Percentiles rank a stretch among this genome's conserved stretches.
Conservation (phyloP, 2,888 invertebrate species). For the Pyralis farinalis region DNA sequence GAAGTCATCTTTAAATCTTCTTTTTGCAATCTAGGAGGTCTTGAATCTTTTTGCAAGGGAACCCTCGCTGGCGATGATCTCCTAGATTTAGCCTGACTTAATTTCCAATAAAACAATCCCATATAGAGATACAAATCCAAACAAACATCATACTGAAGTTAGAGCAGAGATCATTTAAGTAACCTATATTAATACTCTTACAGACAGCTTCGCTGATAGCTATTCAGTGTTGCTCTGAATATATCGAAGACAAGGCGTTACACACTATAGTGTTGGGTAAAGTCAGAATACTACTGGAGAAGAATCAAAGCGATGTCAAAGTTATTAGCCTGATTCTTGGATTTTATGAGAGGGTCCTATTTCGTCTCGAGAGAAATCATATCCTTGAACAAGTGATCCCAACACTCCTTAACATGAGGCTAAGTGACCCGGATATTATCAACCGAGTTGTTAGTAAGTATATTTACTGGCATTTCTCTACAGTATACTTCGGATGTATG, state of each 20-base stretch:
- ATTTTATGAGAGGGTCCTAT: constrained; percentile 90
- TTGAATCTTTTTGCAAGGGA: too few relatives aligned
- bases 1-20: too few relatives aligned
- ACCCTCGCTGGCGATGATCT: too few relatives aligned
- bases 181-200: constrained; percentile 17
- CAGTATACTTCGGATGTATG: neutral
- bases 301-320: constrained; percentile 89
- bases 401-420: constrained; percentile 90
- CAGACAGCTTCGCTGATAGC: constrained; percentile 95
- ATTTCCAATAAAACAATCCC: too few relatives aligned
- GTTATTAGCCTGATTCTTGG: constrained; percentile 89
- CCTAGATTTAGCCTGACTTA: too few relatives aligned
- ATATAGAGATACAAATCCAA: too few relatives aligned
- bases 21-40: too few relatives aligned
- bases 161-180: too few relatives aligned
- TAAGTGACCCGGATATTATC: constrained; percentile 94
- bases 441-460: constrained; percentile 96
- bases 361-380: constrained; percentile 91
- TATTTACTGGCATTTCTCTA: constrained; percentile 7
- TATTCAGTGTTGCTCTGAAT: constrained; percentile 91
- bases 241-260: constrained; percentile 90
- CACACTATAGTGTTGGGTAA: constrained; percentile 90
- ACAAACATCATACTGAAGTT: too few relatives aligned
- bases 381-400: constrained; percentile 96
- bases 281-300: constrained; percentile 90